These are phyloP conservation scores for Scleropages formosus DNA, from an alignment of 2,797 vertebrate genomes.

Conservation along the genomic window DNA sequence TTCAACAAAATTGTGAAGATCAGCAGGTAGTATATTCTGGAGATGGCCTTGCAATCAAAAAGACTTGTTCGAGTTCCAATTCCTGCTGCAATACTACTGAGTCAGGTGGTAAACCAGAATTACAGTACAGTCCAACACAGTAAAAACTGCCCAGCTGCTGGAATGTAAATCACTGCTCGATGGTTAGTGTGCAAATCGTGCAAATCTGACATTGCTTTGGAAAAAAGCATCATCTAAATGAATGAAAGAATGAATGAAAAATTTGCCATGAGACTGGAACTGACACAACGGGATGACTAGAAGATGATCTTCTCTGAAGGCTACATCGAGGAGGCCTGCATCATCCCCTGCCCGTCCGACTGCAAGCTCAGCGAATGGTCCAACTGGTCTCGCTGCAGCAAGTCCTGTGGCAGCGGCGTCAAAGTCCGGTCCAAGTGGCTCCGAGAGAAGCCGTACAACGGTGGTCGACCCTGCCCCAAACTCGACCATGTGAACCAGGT, in stretches of 20 bases:
- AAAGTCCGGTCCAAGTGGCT: slow-evolving; percentile 98
- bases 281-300: background rate
- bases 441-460: slow-evolving; percentile 95
- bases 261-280: background rate
- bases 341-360: slow-evolving; percentile 94
- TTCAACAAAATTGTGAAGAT: too few relatives aligned
- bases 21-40: too few relatives aligned
- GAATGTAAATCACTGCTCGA: too few relatives aligned
- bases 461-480: slow-evolving; percentile 93
- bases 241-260: background rate
- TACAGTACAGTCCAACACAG: too few relatives aligned
- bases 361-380: slow-evolving; percentile 99
- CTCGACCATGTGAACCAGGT: slow-evolving; percentile 96
- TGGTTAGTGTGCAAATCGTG: too few relatives aligned
- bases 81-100: too few relatives aligned
- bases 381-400: slow-evolving; percentile 97
- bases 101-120: too few relatives aligned
- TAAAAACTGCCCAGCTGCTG: too few relatives aligned
- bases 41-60: too few relatives aligned
- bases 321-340: slow-evolving; percentile 97
- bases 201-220: too few relatives aligned
- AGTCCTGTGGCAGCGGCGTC: slow-evolving; percentile 94
- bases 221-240: too few relatives aligned
- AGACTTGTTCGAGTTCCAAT: too few relatives aligned
- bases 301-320: slow-evolving; percentile 61